Evolutionary conservation across 2,113 vertebrate species (phyloP).

Genomic region (Mormoops blainvillei): DNA sequence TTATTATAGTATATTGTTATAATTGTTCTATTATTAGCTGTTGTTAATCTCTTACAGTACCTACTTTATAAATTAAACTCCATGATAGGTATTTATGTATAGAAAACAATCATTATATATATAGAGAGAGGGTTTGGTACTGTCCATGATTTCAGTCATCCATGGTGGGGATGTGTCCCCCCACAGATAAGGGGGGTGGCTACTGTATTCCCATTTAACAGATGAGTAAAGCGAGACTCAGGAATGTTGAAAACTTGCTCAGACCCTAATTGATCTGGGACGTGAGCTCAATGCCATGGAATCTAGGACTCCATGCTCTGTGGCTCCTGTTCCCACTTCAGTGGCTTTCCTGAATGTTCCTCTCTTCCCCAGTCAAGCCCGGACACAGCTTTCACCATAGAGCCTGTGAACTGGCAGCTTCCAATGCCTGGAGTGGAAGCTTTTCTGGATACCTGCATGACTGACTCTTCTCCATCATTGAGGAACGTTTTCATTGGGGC

Average conservation of each 20-base stretch:
- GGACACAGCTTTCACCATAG: not conserved
- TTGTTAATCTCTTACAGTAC: not conserved
- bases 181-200: not conserved
- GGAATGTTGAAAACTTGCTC: not conserved
- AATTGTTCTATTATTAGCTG: not conserved
- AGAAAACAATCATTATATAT: not conserved
- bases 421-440: not conserved
- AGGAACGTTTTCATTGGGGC: rapidly evolving
- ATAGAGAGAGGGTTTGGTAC: not conserved
- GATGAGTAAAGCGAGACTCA: not conserved
- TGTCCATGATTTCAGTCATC: not conserved
- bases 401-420: not conserved
- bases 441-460: not conserved
- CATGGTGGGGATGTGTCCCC: not conserved
- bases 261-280: rapidly evolving
- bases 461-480: not conserved
- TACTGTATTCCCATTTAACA: not conserved
- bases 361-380: not conserved
- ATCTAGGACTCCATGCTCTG: not conserved
- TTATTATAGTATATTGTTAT: not conserved
- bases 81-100: not conserved
- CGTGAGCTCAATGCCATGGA: rapidly evolving
- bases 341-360: not conserved
- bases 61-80: not conserved
- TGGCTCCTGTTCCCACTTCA: not conserved